Conservation (phyloP, 92 coral and sea anemone genomes). For the Epizoanthus rinbou region DNA sequence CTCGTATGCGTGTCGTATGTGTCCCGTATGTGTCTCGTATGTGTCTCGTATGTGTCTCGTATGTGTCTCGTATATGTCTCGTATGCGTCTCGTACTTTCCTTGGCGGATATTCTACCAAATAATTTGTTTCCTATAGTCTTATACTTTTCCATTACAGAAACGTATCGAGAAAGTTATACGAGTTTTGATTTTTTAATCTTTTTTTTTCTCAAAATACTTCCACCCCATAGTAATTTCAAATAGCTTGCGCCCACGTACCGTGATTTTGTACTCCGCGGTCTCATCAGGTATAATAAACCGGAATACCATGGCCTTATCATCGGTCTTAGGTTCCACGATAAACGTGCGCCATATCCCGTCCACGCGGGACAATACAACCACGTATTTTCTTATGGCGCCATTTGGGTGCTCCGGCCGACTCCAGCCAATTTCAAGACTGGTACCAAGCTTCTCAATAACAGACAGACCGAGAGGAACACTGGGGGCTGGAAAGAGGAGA, state of each 20-base stretch:
- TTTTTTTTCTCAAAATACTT: neutral
- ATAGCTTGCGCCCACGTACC: slow-evolving; percentile 38
- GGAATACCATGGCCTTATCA: slow-evolving; percentile 45
- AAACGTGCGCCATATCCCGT: slow-evolving; percentile 53
- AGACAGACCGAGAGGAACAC: slow-evolving; percentile 71
- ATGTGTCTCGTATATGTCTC: too few species aligned
- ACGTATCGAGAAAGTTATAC: too few species aligned
- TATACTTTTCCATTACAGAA: too few species aligned
- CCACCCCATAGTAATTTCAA: neutral
- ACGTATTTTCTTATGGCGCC: slow-evolving; percentile 79
- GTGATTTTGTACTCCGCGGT: slow-evolving; percentile 72
- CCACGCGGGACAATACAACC: slow-evolving; percentile 47
- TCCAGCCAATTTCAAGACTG: slow-evolving; percentile 72
- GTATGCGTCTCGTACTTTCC: too few species aligned
- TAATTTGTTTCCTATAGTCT: too few species aligned
- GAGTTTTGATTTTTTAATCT: too few species aligned
- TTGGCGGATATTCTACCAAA: too few species aligned
- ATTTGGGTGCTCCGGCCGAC: slow-evolving; percentile 65
- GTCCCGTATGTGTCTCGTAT: too few species aligned
- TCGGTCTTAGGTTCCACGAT: slow-evolving; percentile 41
- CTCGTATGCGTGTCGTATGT: too few species aligned
- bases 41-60: too few species aligned
- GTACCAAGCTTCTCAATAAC: slow-evolving; percentile 64
- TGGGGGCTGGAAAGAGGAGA: slow-evolving; percentile 58
- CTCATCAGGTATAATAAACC: slow-evolving; percentile 68